These are phyloP conservation scores for Scelioninae gen. 2 DNA, from an alignment of 2,888 invertebrate genomes.

Conservation along the genomic window DNA sequence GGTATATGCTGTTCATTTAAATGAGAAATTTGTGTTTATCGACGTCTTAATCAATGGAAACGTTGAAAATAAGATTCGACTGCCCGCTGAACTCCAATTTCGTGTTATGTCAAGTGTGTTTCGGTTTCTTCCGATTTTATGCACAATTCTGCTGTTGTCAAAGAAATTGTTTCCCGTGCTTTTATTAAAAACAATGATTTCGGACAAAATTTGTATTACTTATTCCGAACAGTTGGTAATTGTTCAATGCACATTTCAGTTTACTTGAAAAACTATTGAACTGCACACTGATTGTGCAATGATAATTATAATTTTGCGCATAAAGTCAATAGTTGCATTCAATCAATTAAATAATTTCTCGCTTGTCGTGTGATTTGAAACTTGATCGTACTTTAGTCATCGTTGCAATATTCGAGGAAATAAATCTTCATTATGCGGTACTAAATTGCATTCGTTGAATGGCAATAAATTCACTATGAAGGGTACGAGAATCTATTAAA, in stretches of 20 bases:
- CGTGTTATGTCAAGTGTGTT: no score
- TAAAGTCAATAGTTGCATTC: neutral
- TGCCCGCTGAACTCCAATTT: no score
- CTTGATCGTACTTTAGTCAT: neutral
- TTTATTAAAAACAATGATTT: neutral
- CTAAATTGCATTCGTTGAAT: neutral
- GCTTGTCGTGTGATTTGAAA: neutral
- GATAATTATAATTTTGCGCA: neutral
- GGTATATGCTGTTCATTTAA: no score
- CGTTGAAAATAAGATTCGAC: no score
- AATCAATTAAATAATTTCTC: constrained; percentile 1
- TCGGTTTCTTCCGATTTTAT: no score
- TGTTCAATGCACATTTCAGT: no score
- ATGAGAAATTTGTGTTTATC: no score
- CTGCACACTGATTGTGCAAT: no score
- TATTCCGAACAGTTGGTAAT: neutral
- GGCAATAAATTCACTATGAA: neutral
- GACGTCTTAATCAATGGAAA: no score
- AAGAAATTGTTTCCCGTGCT: no score
- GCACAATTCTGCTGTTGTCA: no score
- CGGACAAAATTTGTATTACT: neutral
- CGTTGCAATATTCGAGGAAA: constrained; percentile 1
- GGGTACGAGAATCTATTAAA: neutral
- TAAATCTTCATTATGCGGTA: constrained; percentile 2
- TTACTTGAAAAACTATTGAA: no score